Base-by-base conservation (phyloP, 2,888 invertebrate species). In the Drosophila meridionalis region DNA sequence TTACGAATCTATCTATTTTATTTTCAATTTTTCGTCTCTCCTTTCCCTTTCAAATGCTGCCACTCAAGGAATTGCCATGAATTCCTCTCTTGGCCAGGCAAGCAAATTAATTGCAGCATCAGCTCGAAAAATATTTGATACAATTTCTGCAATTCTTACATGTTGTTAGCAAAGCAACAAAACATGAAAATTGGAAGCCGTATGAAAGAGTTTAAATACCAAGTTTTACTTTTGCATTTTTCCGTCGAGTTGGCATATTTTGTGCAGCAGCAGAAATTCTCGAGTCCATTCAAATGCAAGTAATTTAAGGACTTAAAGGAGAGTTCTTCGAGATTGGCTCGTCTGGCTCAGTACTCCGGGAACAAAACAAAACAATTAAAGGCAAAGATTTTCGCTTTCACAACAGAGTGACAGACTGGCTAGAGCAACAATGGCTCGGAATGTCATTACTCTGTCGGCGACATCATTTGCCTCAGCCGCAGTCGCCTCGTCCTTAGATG, bases 371-470 rank as follows among this genome's bases (percentile, higher is more conserved):
- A 70, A 82, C 79, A 87, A 84, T 84, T 87, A 82, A 79, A 76
- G 56, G 57, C 53, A 42, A 76, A 69, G 66, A 82, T 67, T 83
- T 83, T 84, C 80, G 71, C 86, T 85, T 83, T 88, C 80, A 82
- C 77, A 73, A 68, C 45, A 56, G 63, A 53, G 69, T 56, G 56
- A 56, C 56, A 38, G 53, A 26, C 53, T 28, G 32, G 9, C 58
- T 34, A 14, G 48, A 62, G 9, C 50, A 68, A 32, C 73, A 69
- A 50, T 63, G 63, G 60, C 66, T 71, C n/a, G 55, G 56, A 83
- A 80, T 83, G 80, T 83, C 89, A 88, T 88, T 83, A 88, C 69
- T 73, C 74, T 57, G 72, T 82, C 71, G 82, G 45, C 83, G 65
- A 69, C 83, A 73, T 58, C 73, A 69, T 77, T 53, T 52, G 55